Evolutionary conservation across 2,888 invertebrate species (phyloP).

Genomic region (Xanthorhoe designata): DNA sequence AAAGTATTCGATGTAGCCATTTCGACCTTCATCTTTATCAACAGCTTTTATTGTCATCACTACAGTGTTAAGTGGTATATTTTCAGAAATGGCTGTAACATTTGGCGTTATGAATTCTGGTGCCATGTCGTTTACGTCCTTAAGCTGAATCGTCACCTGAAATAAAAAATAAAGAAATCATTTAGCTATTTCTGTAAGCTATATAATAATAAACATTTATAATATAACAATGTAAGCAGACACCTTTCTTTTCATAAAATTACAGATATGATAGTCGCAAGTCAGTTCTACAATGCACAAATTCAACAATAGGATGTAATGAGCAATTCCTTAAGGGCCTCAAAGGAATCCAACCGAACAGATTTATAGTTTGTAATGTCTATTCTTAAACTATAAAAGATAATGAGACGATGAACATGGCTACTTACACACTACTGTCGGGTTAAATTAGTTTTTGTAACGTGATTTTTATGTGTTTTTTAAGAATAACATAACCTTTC

Average conservation of each 20-base stretch:
- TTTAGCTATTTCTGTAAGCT: not conserved
- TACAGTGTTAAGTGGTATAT: constrained; percentile 93
- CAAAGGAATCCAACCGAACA: constrained; percentile 24
- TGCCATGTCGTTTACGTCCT: constrained; percentile 96
- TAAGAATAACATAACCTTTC: no score
- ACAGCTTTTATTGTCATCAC: constrained; percentile 95
- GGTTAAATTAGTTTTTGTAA: no score
- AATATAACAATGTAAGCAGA: constrained; percentile 8
- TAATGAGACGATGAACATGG: not conserved
- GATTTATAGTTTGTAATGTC: constrained; percentile 4
- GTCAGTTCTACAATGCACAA: constrained; percentile 55
- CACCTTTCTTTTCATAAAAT: constrained; percentile 45
- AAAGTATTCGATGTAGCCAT: constrained; percentile 95
- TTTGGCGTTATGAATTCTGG: constrained; percentile 94
- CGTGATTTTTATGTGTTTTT: no score
- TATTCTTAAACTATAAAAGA: not conserved
- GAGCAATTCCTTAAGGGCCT: constrained; percentile 49
- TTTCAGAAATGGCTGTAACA: constrained; percentile 92
- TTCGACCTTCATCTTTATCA: constrained; percentile 95
- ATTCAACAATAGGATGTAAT: constrained; percentile 60
- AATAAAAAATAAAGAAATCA: not conserved
- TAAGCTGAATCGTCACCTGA: constrained; percentile 94
- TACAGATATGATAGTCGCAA: constrained; percentile 38
- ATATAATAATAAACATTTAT: not conserved
- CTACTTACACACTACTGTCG: no score